Evolutionary conservation across 2,113 vertebrate species (phyloP).

Genomic region (Danionella cerebrum): DNA sequence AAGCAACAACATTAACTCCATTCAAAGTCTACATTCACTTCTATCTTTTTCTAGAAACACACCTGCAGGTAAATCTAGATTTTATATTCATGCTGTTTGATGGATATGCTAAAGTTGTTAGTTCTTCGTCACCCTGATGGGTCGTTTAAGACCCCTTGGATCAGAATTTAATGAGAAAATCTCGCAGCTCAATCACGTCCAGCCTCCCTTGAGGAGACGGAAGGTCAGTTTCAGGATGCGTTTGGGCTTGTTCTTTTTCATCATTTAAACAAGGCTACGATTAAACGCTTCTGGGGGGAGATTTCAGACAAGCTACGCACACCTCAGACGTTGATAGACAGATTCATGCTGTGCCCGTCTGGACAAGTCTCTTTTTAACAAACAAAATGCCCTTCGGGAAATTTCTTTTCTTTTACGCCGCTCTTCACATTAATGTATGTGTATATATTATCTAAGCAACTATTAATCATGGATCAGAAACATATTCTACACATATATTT

Average conservation of each 20-base stretch:
- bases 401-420: neutral
- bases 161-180: conserved; percentile 25
- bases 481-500: no score
- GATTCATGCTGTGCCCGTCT: conserved; percentile 15
- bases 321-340: neutral
- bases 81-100: neutral
- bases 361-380: neutral
- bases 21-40: no score
- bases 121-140: conserved; percentile 1
- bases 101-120: conserved; percentile 1
- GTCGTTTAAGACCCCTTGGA: neutral
- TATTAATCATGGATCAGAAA: no score
- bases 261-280: conserved; percentile 8
- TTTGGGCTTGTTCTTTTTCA: conserved; percentile 15
- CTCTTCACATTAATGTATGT: no score
- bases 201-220: neutral
- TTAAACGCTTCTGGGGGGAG: conserved; percentile 19
- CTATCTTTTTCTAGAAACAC: neutral
- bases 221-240: conserved; percentile 7
- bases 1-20: no score
- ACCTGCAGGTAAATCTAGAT: neutral
- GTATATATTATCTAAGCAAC: no score
- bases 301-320: neutral
- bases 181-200: conserved; percentile 5
- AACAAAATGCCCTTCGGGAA: neutral